Base-by-base conservation (phyloP, 2,113 vertebrate genomes). In the Nibea coibor region DNA sequence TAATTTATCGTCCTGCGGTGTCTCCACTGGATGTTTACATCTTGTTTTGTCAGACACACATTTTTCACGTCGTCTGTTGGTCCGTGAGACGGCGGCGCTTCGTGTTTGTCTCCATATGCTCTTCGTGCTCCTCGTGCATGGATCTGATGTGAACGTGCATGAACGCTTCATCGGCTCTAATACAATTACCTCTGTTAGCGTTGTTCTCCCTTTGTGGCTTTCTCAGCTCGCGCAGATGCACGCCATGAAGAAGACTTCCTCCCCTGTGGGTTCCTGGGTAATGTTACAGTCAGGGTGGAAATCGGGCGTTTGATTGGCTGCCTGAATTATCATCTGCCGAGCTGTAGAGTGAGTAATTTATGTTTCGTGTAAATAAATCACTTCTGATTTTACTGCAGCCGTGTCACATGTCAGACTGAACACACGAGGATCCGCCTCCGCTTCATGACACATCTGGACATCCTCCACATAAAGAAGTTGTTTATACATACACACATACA, bases 101-200 rank as follows among this genome's bases (percentile, higher is more conserved):
- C 43, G 11, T 57, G 63, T 54, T 77, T 42, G 56, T 7, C 51
- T 83, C 84, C 87, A 68, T 87, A 74, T 87, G 78, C 65, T 35
- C 31, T 1, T 35, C 31, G 6, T 35, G 31, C 31, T 35, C 31
- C 31, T 35, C 31, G 31, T 35, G 76, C 82, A 10, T 53, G 67
- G 14, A 47, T 72, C 63, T 39, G 68, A 86, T 65, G 24, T 42
- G 43, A 71, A n/a, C 66, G 54, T 73, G 83, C 87, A 63, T 80
- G 78, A 85, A 56, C 26, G 87, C 68, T 75, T 91, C 81, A 61
- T 86, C 65, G 39, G 64, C 73, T 77, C 63, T 83, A 35, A 90
- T 85, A 61, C 87, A 86, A 89, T 88, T 84, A 80, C 82, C 26
- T 81, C 77, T 45, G 75, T 78, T 77, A 63, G 73, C n/a, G 15